Percentiles rank a stretch among this genome's conserved stretches.
These are phyloP conservation scores for Leptosomus discolor DNA, from an alignment of 2,113 vertebrate genomes.

Conservation along the genomic window DNA sequence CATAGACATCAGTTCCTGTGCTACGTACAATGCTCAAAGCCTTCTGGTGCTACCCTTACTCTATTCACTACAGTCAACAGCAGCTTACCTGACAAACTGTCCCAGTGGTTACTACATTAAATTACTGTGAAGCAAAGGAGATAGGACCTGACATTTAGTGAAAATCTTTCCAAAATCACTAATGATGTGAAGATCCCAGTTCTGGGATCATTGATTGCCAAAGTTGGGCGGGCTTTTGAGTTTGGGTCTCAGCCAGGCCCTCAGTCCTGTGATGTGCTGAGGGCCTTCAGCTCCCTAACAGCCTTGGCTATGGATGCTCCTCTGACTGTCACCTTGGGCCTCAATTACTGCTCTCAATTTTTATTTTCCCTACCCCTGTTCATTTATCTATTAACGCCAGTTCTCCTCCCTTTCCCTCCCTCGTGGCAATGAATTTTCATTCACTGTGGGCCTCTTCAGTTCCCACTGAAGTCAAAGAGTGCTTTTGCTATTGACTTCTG, in stretches of 20 bases:
- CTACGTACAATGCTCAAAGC: neutral
- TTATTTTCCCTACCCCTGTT: neutral
- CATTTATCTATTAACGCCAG: neutral
- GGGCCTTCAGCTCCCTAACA: neutral
- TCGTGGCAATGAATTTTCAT: neutral
- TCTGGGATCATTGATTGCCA: neutral
- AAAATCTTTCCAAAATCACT: neutral
- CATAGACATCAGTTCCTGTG: neutral
- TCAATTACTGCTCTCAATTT: neutral
- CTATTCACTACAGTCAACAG: neutral
- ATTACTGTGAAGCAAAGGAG: neutral
- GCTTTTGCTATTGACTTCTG: constrained; percentile 1
- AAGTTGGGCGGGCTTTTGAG: neutral
- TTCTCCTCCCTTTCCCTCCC: neutral
- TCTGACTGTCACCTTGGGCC: neutral
- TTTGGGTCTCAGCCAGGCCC: neutral
- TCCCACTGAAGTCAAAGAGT: neutral
- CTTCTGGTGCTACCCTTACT: neutral
- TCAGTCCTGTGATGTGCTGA: neutral
- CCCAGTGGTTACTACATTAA: neutral
- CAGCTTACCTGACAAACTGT: neutral
- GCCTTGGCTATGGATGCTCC: neutral
- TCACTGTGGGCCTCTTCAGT: neutral
- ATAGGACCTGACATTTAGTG: neutral
- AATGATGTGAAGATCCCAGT: neutral